Evolutionary conservation across 2,888 invertebrate species (phyloP).

Genomic region (Mimachlamys varia): DNA sequence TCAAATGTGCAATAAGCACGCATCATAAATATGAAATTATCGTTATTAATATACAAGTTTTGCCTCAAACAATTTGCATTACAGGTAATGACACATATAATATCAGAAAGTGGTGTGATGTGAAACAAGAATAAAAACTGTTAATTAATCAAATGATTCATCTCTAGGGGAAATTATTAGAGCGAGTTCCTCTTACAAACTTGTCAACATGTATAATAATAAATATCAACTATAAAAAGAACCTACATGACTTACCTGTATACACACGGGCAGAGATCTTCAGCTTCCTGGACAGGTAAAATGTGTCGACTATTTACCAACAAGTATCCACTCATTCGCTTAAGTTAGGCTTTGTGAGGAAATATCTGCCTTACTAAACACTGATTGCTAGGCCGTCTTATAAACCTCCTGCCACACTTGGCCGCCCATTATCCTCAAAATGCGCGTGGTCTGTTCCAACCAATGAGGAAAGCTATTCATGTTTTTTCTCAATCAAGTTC

Average conservation of each 20-base stretch:
- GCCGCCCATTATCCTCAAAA: not conserved
- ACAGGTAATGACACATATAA: not conserved
- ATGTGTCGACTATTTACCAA: not conserved
- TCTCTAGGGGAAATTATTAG: too few species aligned
- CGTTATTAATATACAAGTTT: not conserved
- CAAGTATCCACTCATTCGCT: not conserved
- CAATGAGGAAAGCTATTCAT: not conserved
- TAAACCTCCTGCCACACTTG: not conserved
- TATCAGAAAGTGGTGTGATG: too few species aligned
- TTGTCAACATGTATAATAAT: too few species aligned
- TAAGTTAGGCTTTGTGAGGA: not conserved
- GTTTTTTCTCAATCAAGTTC: conserved; percentile 11
- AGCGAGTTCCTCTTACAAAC: too few species aligned
- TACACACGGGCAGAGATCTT: not conserved
- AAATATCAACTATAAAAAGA: too few species aligned
- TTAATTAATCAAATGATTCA: too few species aligned
- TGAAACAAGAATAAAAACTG: too few species aligned
- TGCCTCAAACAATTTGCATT: not conserved
- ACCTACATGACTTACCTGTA: not conserved
- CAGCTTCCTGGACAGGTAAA: conserved; percentile 16
- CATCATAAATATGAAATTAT: not conserved
- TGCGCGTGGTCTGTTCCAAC: not conserved
- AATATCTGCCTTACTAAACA: not conserved
- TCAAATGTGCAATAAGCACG: not conserved
- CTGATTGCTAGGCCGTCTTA: not conserved